phyloP scores from a whole-genome alignment of 2,888 invertebrate species.

The Athrips mouffetella region DNA sequence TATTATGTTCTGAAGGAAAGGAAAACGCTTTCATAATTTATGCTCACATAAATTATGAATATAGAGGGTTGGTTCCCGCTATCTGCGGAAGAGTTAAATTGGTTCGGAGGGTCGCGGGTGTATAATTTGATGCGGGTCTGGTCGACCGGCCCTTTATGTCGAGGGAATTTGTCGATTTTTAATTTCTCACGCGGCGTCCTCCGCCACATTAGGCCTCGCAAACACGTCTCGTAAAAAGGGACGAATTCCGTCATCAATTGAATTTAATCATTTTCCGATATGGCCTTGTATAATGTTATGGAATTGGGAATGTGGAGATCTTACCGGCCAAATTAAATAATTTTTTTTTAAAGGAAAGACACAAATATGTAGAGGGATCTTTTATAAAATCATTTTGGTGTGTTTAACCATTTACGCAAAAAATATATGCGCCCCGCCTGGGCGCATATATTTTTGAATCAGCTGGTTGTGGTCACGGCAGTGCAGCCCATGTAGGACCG shows the following conservation, averaged over 20 bases:
- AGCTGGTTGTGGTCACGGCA: no score
- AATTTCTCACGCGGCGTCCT: constrained; percentile 30
- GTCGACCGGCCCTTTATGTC: constrained; percentile 43
- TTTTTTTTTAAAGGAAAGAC: no score
- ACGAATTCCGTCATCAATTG: constrained; percentile 4
- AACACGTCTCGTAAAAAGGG: constrained; percentile 3
- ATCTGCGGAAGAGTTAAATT: constrained; percentile 62
- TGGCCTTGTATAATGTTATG: no score
- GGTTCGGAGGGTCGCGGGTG: constrained; percentile 55
- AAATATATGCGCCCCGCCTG: no score
- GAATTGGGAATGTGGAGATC: no score
- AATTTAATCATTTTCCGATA: constrained; percentile 10
- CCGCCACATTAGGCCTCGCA: constrained; percentile 1
- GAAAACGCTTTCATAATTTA: constrained; percentile 56
- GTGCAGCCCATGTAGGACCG: no score
- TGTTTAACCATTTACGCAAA: no score
- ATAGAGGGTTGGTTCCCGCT: constrained; percentile 33
- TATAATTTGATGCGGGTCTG: constrained; percentile 60
- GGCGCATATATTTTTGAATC: no score
- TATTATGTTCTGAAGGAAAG: constrained; percentile 33
- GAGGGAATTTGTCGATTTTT: constrained; percentile 45
- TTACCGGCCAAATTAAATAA: no score
- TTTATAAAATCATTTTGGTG: no score
- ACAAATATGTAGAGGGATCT: background rate
- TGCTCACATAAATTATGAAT: constrained; percentile 59